Conservation (phyloP, 1,140 invertebrate species). For the Ganaspis sp. region DNA sequence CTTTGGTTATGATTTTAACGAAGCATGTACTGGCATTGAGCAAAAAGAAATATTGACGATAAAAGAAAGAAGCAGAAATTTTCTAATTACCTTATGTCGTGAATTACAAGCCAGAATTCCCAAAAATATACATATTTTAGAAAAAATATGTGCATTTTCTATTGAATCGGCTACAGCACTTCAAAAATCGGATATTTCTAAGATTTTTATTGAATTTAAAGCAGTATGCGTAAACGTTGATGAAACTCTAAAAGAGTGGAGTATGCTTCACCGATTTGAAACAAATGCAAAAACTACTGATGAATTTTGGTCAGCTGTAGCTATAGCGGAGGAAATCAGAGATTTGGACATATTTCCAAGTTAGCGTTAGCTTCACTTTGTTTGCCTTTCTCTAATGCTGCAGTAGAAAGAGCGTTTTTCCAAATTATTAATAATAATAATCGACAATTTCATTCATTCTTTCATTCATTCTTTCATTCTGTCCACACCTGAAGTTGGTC, state of each 20-base stretch:
- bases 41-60: constrained; percentile 22
- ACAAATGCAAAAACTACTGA: constrained; percentile 16
- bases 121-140: constrained; percentile 33
- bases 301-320: constrained; percentile 40
- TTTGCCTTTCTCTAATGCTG: constrained; percentile 45
- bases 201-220: constrained; percentile 27
- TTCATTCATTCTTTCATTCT: too few relatives aligned
- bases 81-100: neutral
- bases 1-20: constrained; percentile 34
- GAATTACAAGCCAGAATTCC: constrained; percentile 31
- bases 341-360: constrained; percentile 33
- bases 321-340: constrained; percentile 13
- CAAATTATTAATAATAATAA: constrained; percentile 48
- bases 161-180: constrained; percentile 34
- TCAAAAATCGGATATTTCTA: constrained; percentile 32
- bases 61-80: constrained; percentile 36
- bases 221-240: constrained; percentile 17
- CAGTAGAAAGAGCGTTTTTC: constrained; percentile 45
- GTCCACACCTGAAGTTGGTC: too few relatives aligned
- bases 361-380: constrained; percentile 34
- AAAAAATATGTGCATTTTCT: constrained; percentile 32
- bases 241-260: constrained; percentile 36
- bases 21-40: neutral
- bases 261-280: constrained; percentile 26
- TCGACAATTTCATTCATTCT: too few relatives aligned